These are phyloP conservation scores for Enteromius thamalakanensis DNA, from an alignment of 2,797 vertebrate genomes.

Conservation along the genomic window DNA sequence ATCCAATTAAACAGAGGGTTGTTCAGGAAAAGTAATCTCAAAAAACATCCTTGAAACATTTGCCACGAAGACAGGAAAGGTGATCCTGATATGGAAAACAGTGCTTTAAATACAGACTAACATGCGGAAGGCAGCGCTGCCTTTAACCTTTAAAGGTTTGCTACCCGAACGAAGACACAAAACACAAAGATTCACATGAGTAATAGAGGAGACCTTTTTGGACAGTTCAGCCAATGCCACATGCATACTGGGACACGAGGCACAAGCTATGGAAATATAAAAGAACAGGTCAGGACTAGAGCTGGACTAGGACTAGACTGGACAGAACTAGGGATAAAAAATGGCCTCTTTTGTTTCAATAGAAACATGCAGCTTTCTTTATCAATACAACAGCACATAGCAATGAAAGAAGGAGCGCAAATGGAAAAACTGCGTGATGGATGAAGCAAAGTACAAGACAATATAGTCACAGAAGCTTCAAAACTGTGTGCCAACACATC, in stretches of 20 bases:
- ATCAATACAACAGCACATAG: background rate
- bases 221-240: constrained; percentile 33
- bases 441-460: background rate
- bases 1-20: constrained; percentile 61
- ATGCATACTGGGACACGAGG: constrained; percentile 31
- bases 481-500: constrained; percentile 3
- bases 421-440: background rate
- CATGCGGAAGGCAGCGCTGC: constrained; percentile 9
- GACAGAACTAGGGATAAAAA: constrained; percentile 17
- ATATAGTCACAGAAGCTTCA: background rate
- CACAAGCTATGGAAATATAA: constrained; percentile 25
- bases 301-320: background rate
- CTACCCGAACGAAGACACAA: constrained; percentile 8
- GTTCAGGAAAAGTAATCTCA: constrained; percentile 56
- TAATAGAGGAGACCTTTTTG: constrained; percentile 55
- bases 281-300: background rate
- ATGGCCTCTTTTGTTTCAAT: background rate
- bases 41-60: constrained; percentile 57
- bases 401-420: background rate
- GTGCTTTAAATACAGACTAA: constrained; percentile 38
- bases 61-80: constrained; percentile 44
- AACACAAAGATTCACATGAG: constrained; percentile 51
- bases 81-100: constrained; percentile 48
- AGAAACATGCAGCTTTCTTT: background rate
- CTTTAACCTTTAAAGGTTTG: constrained; percentile 50